These are phyloP conservation scores for Thelaira solivaga DNA, from an alignment of 2,888 invertebrate species.

Conservation along the genomic window DNA sequence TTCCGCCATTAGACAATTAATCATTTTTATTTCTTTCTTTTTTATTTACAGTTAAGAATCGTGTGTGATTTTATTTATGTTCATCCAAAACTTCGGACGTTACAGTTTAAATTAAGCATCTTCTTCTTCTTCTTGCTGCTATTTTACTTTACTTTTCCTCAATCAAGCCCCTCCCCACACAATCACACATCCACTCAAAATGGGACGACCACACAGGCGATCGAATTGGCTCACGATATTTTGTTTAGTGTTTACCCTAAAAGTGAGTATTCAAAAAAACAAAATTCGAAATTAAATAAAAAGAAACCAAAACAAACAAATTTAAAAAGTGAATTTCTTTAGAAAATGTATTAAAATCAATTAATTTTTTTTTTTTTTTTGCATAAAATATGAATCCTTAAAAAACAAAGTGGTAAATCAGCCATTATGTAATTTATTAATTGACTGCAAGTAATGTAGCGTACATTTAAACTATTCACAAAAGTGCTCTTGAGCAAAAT, in stretches of 20 bases:
- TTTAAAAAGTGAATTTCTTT: background rate
- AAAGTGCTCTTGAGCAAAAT: no score
- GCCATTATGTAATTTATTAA: no score
- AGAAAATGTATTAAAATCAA: no score
- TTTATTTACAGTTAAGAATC: conserved; percentile 44
- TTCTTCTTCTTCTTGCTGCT: background rate
- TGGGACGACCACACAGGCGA: conserved; percentile 75
- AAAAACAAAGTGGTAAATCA: no score
- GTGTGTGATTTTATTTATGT: conserved; percentile 50
- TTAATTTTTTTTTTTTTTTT: no score
- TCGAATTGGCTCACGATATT: conserved; percentile 74
- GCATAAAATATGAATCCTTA: no score
- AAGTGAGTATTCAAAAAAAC: conserved; percentile 70
- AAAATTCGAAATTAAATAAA: conserved; percentile 44
- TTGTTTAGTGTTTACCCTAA: conserved; percentile 75
- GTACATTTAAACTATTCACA: no score
- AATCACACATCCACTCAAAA: conserved; percentile 66
- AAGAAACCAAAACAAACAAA: no score
- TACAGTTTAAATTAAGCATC: conserved; percentile 54
- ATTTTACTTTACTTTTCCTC: background rate
- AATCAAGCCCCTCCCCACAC: conserved; percentile 40
- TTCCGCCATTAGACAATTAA: background rate
- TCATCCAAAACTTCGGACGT: conserved; percentile 54
- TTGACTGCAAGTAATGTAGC: no score
- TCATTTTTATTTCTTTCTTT: background rate